Base-by-base conservation (phyloP, 1,140 invertebrate species). In the Heliconius eleuchia region DNA sequence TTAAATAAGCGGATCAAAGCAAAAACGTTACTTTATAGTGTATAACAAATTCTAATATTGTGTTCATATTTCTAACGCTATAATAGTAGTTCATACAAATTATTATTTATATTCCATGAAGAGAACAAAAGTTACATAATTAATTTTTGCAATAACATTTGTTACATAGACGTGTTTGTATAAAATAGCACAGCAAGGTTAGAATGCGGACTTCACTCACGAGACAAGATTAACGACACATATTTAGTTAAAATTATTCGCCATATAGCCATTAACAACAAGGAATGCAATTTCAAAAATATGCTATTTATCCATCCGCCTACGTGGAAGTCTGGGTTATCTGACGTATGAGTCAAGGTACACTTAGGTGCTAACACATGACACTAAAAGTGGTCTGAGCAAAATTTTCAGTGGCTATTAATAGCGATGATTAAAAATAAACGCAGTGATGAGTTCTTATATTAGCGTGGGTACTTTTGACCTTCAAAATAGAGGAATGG, bases 351-450 rank as follows among this genome's bases (percentile, higher is more conserved):
- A 80, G 60, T 82, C 81, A 80, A 80, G 73, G 78, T 77, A 80
- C 70, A 77, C 52, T 70, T 39, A 66, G 73, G n/a, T 57, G 80
- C 50, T 27, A 42, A 50, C 37, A 76, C 55, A 77, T 76, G 74
- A 80, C 75, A 74, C 87, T 89, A 87, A 86, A 88, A 84, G 80
- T 87, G 85, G 87, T 81, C 50, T 80, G 83, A 73, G 81, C 70
- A 80, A 82, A 86, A 84, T 85, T 86, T 85, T 84, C 75, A 78
- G 50, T 66, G 57, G 82, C 82, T 92, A 92, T 89, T 90, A 92
- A 89, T 92, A 90, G 87, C 88, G n/a, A 80, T 79, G 77, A 81
- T 85, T 93, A 92, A 88, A 88, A 89, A 91, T 92, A 92, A 85
- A 78, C 73, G 52, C 50, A 80, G 81, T 86, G 85, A 85, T 86